phyloP scores from a whole-genome alignment of 2,888 invertebrate species.

The Halictus quadricinctus region DNA sequence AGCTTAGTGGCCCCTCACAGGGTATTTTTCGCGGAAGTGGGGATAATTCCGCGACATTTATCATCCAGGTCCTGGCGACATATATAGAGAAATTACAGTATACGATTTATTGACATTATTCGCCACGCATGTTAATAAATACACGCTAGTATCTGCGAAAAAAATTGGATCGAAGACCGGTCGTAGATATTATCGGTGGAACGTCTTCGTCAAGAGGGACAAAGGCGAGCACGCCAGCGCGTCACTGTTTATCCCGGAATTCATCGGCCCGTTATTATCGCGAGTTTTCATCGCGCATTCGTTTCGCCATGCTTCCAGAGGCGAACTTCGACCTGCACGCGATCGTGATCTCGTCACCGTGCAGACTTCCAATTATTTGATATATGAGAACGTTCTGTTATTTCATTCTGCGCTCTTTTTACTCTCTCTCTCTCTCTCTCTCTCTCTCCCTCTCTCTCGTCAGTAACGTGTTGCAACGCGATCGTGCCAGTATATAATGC shows the following conservation, averaged over 20 bases:
- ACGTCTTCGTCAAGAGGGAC: background rate
- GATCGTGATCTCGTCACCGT: constrained; percentile 1
- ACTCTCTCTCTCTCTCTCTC: too few relatives aligned
- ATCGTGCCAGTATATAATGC: background rate
- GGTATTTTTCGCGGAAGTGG: too few relatives aligned
- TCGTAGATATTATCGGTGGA: too few relatives aligned
- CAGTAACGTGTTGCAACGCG: background rate
- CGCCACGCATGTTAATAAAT: too few relatives aligned
- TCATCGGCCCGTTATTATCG: constrained; percentile 24
- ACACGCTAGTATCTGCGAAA: too few relatives aligned
- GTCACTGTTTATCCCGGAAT: background rate
- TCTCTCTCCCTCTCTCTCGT: too few relatives aligned
- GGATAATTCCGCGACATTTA: too few relatives aligned
- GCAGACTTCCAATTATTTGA: constrained; percentile 4
- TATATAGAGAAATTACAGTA: too few relatives aligned
- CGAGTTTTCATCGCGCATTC: constrained; percentile 19
- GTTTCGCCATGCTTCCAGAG: background rate
- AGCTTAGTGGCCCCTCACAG: too few relatives aligned
- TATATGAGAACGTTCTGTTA: background rate
- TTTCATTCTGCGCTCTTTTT: background rate
- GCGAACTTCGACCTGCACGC: background rate
- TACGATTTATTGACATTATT: too few relatives aligned
- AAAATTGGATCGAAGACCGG: too few relatives aligned
- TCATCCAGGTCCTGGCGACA: too few relatives aligned
- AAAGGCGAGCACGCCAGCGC: background rate